phyloP scores from a whole-genome alignment of 2,113 vertebrate species.

The Lampris incognitus region DNA sequence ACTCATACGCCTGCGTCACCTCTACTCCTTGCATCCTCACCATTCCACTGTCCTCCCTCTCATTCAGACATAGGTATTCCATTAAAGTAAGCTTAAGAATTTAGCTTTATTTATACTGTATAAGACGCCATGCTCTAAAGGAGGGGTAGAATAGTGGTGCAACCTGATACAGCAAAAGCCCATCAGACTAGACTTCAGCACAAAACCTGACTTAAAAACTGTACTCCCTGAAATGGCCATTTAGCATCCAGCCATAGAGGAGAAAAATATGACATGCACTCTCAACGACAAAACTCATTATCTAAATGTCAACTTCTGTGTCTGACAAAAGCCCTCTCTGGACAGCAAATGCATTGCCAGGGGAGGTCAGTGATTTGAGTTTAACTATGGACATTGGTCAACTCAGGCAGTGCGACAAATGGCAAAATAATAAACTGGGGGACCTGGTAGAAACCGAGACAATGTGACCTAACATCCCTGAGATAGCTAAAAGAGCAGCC shows the following conservation, averaged over 20 bases:
- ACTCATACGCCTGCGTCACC: too few species aligned
- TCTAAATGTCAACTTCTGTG: not conserved
- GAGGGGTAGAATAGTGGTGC: not conserved
- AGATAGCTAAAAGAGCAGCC: too few species aligned
- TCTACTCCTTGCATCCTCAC: too few species aligned
- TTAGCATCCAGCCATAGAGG: not conserved
- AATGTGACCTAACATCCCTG: too few species aligned
- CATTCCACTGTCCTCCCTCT: too few species aligned
- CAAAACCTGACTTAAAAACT: not conserved
- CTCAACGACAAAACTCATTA: not conserved
- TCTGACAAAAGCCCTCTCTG: not conserved
- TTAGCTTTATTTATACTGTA: not conserved
- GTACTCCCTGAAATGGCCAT: not conserved
- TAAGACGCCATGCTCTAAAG: not conserved
- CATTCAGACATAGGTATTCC: too few species aligned
- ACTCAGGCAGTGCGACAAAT: too few species aligned
- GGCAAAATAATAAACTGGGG: too few species aligned
- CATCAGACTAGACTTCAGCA: not conserved
- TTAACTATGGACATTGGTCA: too few species aligned
- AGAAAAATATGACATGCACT: not conserved
- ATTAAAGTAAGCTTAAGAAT: too few species aligned
- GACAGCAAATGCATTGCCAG: not conserved
- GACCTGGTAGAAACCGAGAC: too few species aligned
- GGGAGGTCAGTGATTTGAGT: too few species aligned
- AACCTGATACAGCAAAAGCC: not conserved